Conservation (phyloP, 2,113 vertebrate genomes). For the Eclectus roratus region DNA sequence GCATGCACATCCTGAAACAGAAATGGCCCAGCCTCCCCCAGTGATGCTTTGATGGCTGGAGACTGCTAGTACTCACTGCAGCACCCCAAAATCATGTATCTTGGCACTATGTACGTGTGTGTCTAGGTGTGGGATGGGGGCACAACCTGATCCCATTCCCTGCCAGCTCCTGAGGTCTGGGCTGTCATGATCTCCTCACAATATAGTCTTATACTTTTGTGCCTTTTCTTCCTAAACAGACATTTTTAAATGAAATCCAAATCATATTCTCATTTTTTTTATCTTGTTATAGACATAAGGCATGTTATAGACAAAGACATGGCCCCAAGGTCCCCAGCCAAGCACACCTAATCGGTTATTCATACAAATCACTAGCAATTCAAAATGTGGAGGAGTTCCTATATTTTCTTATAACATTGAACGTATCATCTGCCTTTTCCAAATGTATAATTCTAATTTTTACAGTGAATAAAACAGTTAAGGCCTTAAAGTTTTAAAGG, state of each 20-base stretch:
- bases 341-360: background rate
- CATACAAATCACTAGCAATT: background rate
- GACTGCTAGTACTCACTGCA: background rate
- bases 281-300: background rate
- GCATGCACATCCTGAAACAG: background rate
- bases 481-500: background rate
- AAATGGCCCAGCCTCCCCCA: background rate
- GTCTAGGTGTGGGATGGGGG: rapidly evolving
- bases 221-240: background rate
- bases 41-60: background rate
- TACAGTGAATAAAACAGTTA: background rate
- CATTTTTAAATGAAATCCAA: background rate
- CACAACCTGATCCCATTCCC: background rate
- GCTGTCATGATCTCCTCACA: background rate
- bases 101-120: too few relatives aligned
- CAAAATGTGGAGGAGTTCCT: background rate
- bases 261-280: background rate
- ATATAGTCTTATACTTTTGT: background rate
- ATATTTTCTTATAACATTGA: background rate
- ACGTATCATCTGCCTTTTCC: background rate
- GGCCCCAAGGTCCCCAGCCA: background rate
- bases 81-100: background rate
- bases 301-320: background rate
- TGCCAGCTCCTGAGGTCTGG: background rate
- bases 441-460: background rate